Evolutionary conservation across 1,140 invertebrate genomes (phyloP), one percentile per base, ranked within the genome.

Genomic region (Melitaea cinxia): DNA sequence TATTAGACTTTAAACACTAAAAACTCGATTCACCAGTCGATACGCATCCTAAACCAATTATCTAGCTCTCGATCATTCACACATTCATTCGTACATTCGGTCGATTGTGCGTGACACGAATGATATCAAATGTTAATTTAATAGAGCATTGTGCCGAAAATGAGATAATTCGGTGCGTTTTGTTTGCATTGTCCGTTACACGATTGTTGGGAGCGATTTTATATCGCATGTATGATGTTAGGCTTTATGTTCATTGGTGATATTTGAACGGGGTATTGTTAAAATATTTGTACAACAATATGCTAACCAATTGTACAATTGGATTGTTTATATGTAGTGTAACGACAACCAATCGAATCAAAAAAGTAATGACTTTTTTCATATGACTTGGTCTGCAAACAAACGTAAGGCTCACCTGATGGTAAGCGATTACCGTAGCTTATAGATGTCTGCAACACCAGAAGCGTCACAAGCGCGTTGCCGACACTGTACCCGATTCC

Each of bases 111-210:
- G 59, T 54, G 50, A 52, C 59, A 62, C 37, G 35, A 53, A 37
- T 30, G 59, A 54, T 65, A 58, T 58, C 52, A 47, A 60, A 65
- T 45, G 63, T 65, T 65, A 65, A 65, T 65, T 65, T 58, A 65
- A 65, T 57, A 53, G 42, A 53, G 47, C 63, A 58, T 65, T 65
- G 55, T 65, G 63, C 35, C 26, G 49, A 42, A 65, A 65, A 65
- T 65, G 33, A 53, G 55, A 58, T 65, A 58, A 58, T 58, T 53
- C 30, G 33, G 45, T 17, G 17, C 30, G 35, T 54, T 63, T 49
- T 65, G 33, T 28, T 33, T 53, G 45, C 33, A 52, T 50, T 60
- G 21, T 52, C 21, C 47, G 30, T 9, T 52, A 24, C 10, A 15
- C 23, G 24, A 15, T 55, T 39, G 28, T 37, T 53, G 35, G 37